phyloP scores from a whole-genome alignment of 2,113 vertebrate species.

The Ia io region DNA sequence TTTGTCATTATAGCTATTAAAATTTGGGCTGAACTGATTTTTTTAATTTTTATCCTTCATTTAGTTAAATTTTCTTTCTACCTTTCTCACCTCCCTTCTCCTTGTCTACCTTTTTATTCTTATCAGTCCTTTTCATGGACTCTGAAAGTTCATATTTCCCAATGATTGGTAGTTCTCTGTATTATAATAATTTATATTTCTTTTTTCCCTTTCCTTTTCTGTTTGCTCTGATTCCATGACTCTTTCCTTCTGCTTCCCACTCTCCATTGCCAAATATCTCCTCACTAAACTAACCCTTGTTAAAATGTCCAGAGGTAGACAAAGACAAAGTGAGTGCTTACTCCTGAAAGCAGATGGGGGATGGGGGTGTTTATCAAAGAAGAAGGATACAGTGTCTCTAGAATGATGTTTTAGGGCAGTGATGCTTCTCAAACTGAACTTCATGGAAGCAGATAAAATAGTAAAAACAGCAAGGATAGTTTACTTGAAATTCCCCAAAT shows the following conservation, averaged over 20 bases:
- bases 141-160: not conserved
- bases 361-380: not conserved
- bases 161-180: not conserved
- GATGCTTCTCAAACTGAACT: not conserved
- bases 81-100: not conserved
- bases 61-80: constrained; percentile 28
- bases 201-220: constrained; percentile 22
- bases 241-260: not conserved
- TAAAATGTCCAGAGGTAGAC: not conserved
- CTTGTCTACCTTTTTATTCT: not conserved
- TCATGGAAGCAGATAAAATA: not conserved
- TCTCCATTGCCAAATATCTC: not conserved
- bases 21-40: constrained; percentile 22
- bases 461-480: not conserved
- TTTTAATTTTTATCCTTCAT: constrained; percentile 30
- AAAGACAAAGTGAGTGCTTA: not conserved
- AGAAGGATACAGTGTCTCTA: not conserved
- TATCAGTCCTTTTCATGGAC: not conserved
- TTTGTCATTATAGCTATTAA: constrained; percentile 27
- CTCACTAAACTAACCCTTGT: constrained; percentile 27
- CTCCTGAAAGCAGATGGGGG: not conserved
- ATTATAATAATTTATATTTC: not conserved
- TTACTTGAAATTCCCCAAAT: not conserved
- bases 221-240: not conserved
- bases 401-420: not conserved